These are phyloP conservation scores for Sialia sialis DNA, from an alignment of 2,113 vertebrate species.

Conservation along the genomic window DNA sequence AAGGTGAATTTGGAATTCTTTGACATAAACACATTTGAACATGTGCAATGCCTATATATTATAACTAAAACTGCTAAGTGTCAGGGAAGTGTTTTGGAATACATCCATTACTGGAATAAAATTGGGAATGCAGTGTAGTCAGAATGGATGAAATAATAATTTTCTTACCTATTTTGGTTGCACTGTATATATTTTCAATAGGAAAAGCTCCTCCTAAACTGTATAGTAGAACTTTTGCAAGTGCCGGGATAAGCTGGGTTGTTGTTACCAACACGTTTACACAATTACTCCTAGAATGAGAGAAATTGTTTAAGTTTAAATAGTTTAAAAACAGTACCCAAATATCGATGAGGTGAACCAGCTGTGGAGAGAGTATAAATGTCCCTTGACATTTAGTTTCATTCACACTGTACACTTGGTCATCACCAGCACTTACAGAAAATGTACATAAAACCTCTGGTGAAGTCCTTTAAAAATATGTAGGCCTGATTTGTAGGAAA, in stretches of 20 bases:
- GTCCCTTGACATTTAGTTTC: neutral
- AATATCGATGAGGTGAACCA: neutral
- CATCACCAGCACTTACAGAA: neutral
- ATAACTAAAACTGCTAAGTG: neutral
- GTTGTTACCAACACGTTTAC: conserved; percentile 81
- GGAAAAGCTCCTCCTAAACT: conserved; percentile 83
- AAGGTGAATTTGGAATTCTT: neutral
- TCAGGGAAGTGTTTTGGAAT: neutral
- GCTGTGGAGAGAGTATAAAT: neutral
- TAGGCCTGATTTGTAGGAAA: neutral
- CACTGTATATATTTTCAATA: conserved; percentile 85
- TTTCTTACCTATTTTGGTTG: conserved; percentile 84
- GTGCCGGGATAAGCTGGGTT: conserved; percentile 82
- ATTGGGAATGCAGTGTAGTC: neutral
- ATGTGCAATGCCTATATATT: neutral
- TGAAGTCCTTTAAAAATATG: neutral
- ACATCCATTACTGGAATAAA: neutral
- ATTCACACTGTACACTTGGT: neutral
- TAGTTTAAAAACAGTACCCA: neutral
- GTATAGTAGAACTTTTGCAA: conserved; percentile 81
- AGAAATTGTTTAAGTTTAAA: neutral
- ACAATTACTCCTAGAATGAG: conserved; percentile 77
- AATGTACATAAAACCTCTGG: neutral
- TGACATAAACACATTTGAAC: neutral
- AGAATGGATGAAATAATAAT: neutral